Percentiles rank a stretch among this genome's conserved stretches.
These are phyloP conservation scores for Phaethornis superciliosus DNA, from an alignment of 2,113 vertebrate genomes.

Conservation along the genomic window DNA sequence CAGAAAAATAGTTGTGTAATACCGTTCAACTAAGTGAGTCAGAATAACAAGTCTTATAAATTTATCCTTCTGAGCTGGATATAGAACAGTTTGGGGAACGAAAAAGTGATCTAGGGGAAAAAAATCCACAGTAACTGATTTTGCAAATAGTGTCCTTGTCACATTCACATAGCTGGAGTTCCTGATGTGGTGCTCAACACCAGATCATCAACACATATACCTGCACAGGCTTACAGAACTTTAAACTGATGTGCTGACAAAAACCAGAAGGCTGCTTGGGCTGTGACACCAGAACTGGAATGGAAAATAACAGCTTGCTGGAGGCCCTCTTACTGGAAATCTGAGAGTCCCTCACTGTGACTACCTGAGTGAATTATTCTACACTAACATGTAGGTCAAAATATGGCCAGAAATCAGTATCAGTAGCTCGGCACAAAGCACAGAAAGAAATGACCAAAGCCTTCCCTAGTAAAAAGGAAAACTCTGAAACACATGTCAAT, in stretches of 20 bases:
- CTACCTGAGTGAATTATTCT: not conserved
- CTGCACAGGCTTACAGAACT: not conserved
- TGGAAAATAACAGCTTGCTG: conserved; percentile 20
- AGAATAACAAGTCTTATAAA: conserved; percentile 66
- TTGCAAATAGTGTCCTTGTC: not conserved
- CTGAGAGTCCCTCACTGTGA: not conserved
- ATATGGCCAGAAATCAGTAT: not conserved
- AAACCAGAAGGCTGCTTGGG: not conserved
- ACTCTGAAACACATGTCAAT: not conserved
- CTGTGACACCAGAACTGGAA: conserved; percentile 4
- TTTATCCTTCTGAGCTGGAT: conserved; percentile 59
- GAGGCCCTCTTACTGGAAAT: not conserved
- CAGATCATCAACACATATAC: not conserved
- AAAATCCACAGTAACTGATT: not conserved
- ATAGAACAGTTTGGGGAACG: not conserved
- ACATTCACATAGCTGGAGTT: not conserved
- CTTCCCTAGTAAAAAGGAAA: not conserved
- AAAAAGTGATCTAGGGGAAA: not conserved
- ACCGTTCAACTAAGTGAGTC: conserved; percentile 61
- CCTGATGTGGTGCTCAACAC: not conserved
- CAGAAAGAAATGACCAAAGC: conserved; percentile 6
- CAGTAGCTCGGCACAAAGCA: not conserved
- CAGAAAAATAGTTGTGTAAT: conserved; percentile 77
- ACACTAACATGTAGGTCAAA: not conserved
- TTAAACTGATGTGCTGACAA: conserved; percentile 21